phyloP scores from a whole-genome alignment of 2,113 vertebrate genomes.

The Camelus bactrianus region DNA sequence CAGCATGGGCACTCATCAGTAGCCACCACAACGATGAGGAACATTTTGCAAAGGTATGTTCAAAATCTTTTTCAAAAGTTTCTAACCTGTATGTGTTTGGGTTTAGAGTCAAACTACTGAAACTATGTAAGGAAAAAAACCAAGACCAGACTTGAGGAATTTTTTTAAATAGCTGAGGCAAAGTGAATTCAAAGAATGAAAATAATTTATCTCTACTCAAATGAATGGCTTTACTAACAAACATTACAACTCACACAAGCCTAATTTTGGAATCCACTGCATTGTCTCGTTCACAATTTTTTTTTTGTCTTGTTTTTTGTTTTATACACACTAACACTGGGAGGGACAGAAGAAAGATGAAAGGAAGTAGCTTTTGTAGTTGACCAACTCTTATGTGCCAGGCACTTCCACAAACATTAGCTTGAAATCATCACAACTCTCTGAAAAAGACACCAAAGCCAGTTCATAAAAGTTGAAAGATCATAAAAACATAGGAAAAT shows the following conservation, averaged over 20 bases:
- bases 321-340: not conserved
- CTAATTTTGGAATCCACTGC: not conserved
- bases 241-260: not conserved
- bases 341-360: not conserved
- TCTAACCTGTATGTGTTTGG: not conserved
- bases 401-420: not conserved
- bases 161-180: constrained; percentile 7
- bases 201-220: not conserved
- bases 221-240: not conserved
- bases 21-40: not conserved
- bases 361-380: not conserved
- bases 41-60: not conserved
- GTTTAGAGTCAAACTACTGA: not conserved
- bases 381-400: not conserved
- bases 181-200: constrained; percentile 23
- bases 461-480: not conserved
- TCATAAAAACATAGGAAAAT: not conserved
- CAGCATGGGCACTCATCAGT: not conserved
- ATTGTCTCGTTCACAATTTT: not conserved
- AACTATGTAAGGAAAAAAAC: not conserved
- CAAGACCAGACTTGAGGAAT: not conserved
- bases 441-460: not conserved
- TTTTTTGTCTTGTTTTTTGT: not conserved
- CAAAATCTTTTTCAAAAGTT: not conserved
- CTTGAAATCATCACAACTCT: not conserved